phyloP scores from a whole-genome alignment of 2,797 vertebrate genomes.

The Enteromius unitaeniatus region DNA sequence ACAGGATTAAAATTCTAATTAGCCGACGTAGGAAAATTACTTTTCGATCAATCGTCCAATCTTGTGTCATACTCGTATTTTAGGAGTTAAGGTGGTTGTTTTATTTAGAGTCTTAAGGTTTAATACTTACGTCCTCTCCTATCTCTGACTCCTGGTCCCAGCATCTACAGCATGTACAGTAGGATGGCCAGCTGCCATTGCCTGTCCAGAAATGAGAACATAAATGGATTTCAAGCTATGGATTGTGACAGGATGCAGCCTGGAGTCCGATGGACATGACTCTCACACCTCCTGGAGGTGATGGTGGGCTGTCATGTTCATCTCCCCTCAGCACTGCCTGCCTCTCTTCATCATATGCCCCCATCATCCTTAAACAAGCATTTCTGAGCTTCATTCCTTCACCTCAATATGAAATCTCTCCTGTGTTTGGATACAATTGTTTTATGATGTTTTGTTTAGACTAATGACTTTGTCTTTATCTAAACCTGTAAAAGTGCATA shows the following conservation, averaged over 20 bases:
- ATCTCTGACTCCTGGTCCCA: neutral
- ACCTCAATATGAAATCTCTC: neutral
- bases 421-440: neutral
- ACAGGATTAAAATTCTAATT: neutral
- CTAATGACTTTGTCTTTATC: neutral
- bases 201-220: conserved; percentile 9
- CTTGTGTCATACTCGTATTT: neutral
- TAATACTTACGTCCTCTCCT: neutral
- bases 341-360: conserved; percentile 13
- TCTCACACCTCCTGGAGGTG: conserved; percentile 12
- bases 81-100: neutral
- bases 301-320: conserved; percentile 32
- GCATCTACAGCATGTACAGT: neutral
- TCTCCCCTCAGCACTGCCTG: conserved; percentile 21
- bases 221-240: conserved; percentile 20
- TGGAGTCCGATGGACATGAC: conserved; percentile 4
- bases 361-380: neutral
- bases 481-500: neutral
- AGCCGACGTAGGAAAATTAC: neutral
- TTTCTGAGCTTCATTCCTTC: neutral
- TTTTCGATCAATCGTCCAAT: neutral
- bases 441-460: neutral
- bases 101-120: neutral
- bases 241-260: conserved; percentile 21
- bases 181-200: neutral